Percentiles rank a stretch among this genome's conserved stretches.
phyloP scores from a whole-genome alignment of 2,797 vertebrate genomes.

The Morus bassanus region DNA sequence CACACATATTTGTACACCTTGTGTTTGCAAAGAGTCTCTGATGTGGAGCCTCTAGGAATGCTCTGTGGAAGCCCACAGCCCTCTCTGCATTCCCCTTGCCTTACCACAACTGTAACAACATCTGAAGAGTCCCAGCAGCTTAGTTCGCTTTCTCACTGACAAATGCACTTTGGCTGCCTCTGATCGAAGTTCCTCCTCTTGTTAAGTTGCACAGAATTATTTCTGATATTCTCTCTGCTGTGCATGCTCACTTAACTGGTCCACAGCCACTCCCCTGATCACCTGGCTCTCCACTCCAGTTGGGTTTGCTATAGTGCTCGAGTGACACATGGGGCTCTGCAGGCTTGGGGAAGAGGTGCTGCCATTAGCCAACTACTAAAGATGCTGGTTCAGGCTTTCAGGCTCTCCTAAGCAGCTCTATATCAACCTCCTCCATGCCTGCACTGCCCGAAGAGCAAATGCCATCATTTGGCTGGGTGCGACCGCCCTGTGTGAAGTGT shows the following conservation, averaged over 20 bases:
- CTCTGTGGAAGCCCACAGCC: background rate
- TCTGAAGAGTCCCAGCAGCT: conserved; percentile 10
- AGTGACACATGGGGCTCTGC: background rate
- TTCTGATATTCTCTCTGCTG: background rate
- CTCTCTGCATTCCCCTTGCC: background rate
- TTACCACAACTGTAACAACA: background rate
- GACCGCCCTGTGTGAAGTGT: background rate
- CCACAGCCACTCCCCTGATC: background rate
- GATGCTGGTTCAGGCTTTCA: background rate
- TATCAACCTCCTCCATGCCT: background rate
- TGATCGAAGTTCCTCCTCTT: background rate
- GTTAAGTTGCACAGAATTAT: background rate
- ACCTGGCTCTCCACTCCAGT: background rate
- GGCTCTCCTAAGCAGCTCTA: background rate
- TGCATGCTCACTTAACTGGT: background rate
- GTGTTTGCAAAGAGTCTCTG: background rate
- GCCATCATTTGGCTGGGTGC: background rate
- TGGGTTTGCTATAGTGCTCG: background rate
- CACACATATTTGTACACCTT: background rate
- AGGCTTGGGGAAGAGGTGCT: background rate
- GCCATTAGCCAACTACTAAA: background rate
- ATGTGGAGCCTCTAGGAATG: background rate
- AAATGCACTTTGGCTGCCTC: background rate
- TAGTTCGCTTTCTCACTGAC: background rate
- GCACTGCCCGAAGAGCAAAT: background rate